Evolutionary conservation across 2,888 invertebrate species (phyloP).

Genomic region (Empis livida): DNA sequence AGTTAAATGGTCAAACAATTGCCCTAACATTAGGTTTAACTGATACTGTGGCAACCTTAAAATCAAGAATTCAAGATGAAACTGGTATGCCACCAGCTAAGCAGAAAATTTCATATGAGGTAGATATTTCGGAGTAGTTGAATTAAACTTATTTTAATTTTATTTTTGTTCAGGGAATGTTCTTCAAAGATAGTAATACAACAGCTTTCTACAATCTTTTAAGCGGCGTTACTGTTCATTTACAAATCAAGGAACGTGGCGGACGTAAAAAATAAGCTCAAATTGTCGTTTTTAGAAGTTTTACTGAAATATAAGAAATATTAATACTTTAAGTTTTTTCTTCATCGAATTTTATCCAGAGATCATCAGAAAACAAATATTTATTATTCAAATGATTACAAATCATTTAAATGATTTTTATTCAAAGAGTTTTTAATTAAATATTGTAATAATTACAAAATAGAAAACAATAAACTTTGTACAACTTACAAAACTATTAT

Average conservation of each 20-base stretch:
- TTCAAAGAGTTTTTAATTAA: no score
- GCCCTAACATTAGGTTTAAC: slow-evolving; percentile 61
- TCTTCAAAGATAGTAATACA: slow-evolving; percentile 93
- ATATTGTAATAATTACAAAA: no score
- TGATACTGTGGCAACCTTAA: slow-evolving; percentile 73
- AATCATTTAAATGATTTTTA: no score
- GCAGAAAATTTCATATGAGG: slow-evolving; percentile 92
- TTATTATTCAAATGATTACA: no score
- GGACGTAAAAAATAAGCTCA: slow-evolving; percentile 80
- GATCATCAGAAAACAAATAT: no score
- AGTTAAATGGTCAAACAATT: slow-evolving; percentile 80
- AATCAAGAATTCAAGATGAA: slow-evolving; percentile 69
- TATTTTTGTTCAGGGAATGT: slow-evolving; percentile 65
- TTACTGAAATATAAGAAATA: no score
- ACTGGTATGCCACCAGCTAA: slow-evolving; percentile 93
- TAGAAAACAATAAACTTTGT: no score
- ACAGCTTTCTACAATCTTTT: slow-evolving; percentile 92
- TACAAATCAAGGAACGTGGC: slow-evolving; percentile 94
- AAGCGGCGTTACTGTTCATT: slow-evolving; percentile 67
- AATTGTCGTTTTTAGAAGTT: no score
- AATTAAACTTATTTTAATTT: neutral
- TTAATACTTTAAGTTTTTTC: no score
- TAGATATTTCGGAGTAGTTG: slow-evolving; percentile 24
- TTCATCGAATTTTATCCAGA: no score
- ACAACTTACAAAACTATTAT: no score